Evolutionary conservation across 1,140 invertebrate species (phyloP).

Genomic region (Ganaspis sp.): DNA sequence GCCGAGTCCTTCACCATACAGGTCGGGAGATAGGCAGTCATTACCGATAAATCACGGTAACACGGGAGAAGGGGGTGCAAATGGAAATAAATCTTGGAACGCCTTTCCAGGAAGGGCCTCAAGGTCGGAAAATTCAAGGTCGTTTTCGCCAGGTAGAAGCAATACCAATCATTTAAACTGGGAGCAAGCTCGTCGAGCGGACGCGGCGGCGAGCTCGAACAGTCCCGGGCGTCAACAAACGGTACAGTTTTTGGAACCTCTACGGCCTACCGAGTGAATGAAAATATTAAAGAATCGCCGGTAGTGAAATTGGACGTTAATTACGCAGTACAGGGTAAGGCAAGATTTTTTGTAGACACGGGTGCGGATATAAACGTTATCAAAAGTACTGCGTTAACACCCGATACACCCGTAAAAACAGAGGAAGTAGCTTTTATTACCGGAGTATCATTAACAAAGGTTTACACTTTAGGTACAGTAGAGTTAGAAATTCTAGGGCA

Average conservation of each 20-base stretch:
- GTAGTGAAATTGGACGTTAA: neutral
- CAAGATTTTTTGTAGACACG: neutral
- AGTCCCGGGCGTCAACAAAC: neutral
- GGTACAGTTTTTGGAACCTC: neutral
- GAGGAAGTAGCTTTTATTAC: neutral
- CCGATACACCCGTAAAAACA: neutral
- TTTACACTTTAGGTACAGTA: neutral
- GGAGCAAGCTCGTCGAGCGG: neutral
- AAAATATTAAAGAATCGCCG: neutral
- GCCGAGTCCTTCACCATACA: too few relatives aligned
- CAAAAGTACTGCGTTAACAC: neutral
- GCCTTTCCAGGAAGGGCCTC: too few relatives aligned
- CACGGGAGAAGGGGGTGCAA: too few relatives aligned
- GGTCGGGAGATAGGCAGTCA: too few relatives aligned
- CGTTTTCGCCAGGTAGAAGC: too few relatives aligned
- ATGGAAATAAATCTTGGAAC: too few relatives aligned
- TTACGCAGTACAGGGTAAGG: neutral
- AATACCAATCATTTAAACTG: too few relatives aligned
- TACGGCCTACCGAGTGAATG: neutral
- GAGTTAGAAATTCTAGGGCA: neutral
- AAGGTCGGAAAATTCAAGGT: too few relatives aligned
- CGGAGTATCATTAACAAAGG: neutral
- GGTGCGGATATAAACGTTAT: neutral
- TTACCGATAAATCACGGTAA: too few relatives aligned
- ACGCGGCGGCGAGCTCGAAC: neutral